Evolutionary conservation across 2,797 vertebrate species (phyloP).

Genomic region (Galaxias olidus): DNA sequence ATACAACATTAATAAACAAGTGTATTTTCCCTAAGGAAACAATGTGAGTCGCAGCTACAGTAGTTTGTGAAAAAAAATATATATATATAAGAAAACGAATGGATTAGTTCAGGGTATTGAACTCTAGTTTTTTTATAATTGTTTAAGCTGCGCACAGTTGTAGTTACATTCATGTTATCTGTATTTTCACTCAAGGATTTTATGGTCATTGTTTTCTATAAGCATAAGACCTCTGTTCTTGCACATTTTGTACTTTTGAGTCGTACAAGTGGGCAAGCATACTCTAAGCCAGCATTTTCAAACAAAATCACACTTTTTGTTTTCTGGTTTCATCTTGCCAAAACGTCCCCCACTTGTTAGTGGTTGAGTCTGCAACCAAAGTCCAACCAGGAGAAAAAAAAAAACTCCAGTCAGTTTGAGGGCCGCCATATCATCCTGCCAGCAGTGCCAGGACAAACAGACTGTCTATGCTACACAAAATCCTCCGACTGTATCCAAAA

Average conservation of each 20-base stretch:
- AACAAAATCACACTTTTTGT: too few relatives aligned
- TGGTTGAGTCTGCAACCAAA: too few relatives aligned
- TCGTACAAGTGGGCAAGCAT: too few relatives aligned
- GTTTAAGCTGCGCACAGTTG: neutral
- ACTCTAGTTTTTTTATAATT: neutral
- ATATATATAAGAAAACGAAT: too few relatives aligned
- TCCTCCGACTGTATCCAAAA: conserved; percentile 11
- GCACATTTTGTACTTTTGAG: too few relatives aligned
- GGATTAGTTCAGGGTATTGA: conserved; percentile 17
- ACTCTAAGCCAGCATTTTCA: too few relatives aligned
- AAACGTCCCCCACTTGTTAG: too few relatives aligned
- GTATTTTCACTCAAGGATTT: neutral
- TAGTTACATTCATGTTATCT: neutral
- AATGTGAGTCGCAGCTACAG: conserved; percentile 4
- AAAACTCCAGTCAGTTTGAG: neutral
- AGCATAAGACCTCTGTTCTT: too few relatives aligned
- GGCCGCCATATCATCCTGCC: conserved; percentile 8
- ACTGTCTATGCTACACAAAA: conserved; percentile 48
- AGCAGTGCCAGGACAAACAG: conserved; percentile 41
- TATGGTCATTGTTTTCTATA: too few relatives aligned
- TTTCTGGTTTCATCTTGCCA: too few relatives aligned
- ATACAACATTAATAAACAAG: conserved; percentile 35
- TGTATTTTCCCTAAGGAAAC: conserved; percentile 21
- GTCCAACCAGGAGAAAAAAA: neutral
- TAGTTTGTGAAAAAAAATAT: conserved; percentile 13